phyloP scores from a whole-genome alignment of 1,140 invertebrate genomes.

The Neotoxoptera formosana region DNA sequence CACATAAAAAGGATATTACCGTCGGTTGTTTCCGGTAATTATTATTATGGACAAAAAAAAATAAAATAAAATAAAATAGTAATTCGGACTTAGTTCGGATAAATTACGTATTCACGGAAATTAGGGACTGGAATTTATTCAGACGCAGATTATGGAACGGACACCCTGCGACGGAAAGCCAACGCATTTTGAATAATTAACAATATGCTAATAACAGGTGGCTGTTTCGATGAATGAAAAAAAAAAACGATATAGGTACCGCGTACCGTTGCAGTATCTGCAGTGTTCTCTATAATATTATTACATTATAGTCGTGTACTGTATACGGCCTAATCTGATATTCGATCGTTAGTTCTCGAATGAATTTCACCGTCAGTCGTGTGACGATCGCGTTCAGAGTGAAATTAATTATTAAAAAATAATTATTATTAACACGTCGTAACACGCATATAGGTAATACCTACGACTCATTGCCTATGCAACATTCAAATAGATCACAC shows the following conservation, averaged over 20 bases:
- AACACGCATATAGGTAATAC: not conserved
- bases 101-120: slow-evolving; percentile 58
- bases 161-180: slow-evolving; percentile 12
- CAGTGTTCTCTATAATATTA: not conserved
- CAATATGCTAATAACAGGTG: slow-evolving; percentile 41
- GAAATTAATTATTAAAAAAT: slow-evolving; percentile 19
- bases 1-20: slow-evolving; percentile 56
- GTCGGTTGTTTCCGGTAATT: slow-evolving; percentile 55
- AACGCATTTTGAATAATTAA: slow-evolving; percentile 52
- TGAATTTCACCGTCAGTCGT: not conserved
- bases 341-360: not conserved
- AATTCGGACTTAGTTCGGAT: slow-evolving; percentile 55
- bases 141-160: slow-evolving; percentile 54
- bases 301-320: not conserved
- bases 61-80: slow-evolving; percentile 9
- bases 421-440: not conserved
- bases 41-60: slow-evolving; percentile 35
- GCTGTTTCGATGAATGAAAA: slow-evolving; percentile 16
- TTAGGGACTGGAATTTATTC: slow-evolving; percentile 55
- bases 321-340: not conserved
- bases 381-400: not conserved
- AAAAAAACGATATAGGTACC: not conserved
- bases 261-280: not conserved
- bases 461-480: not conserved
- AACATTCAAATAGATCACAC: not conserved